phyloP scores from a whole-genome alignment of 2,888 invertebrate genomes.

The Drosophila trichaetosa region DNA sequence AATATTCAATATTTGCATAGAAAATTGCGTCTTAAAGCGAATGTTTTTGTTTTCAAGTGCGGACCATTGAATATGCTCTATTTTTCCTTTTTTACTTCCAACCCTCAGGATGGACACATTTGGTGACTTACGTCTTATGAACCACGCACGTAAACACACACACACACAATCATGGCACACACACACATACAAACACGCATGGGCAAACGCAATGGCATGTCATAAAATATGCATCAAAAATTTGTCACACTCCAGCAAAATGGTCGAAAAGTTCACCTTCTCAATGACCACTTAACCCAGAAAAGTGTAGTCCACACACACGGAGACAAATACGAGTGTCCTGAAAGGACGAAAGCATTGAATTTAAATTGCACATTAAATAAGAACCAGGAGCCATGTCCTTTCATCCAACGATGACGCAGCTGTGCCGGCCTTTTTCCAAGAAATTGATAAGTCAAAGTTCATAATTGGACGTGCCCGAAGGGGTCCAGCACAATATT shows the following conservation, averaged over 20 bases:
- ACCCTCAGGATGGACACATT: conserved; percentile 8
- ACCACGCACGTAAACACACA: conserved; percentile 5
- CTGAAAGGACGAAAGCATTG: conserved; percentile 59
- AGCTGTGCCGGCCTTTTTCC: conserved; percentile 48
- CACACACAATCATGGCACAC: conserved; percentile 6
- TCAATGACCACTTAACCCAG: conserved; percentile 77
- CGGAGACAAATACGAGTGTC: conserved; percentile 1
- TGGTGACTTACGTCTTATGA: conserved; percentile 5
- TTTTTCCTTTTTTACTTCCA: conserved; percentile 28
- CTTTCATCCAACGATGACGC: conserved; percentile 39
- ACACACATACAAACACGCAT: conserved; percentile 4
- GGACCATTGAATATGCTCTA: conserved; percentile 32
- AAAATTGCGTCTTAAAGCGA: conserved; percentile 60
- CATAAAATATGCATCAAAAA: conserved; percentile 75
- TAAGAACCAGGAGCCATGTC: conserved; percentile 45
- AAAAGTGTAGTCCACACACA: conserved; percentile 32
- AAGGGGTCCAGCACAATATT: conserved; percentile 28
- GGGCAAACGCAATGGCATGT: conserved; percentile 25
- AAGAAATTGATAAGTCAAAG: conserved; percentile 77
- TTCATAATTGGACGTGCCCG: conserved; percentile 63
- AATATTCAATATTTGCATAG: conserved; percentile 63
- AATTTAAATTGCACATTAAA: conserved; percentile 78
- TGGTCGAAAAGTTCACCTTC: conserved; percentile 70
- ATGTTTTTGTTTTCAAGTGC: conserved; percentile 33
- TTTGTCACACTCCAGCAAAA: conserved; percentile 71